Base-by-base conservation (phyloP, 2,113 vertebrate species). In the Paraplagusia blochii region DNA sequence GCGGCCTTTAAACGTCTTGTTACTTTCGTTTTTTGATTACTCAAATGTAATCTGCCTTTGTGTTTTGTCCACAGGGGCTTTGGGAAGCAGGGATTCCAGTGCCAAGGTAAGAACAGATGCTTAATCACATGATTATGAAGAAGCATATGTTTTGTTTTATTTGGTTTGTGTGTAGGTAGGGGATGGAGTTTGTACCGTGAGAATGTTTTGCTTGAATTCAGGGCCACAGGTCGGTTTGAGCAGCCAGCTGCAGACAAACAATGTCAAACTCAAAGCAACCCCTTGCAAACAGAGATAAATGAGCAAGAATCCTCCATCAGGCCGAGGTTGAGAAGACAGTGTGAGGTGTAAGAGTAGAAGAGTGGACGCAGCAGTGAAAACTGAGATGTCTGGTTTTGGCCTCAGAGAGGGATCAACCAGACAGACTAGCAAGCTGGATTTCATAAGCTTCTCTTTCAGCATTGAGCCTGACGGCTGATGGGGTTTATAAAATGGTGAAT, bases 81-180 rank as follows among this genome's bases (percentile, higher is more conserved):
- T 61, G 87, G 85, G 15, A 90, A 90, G 53, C 88, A 90, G 74
- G 88, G 88, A 69, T 90, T 88, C 76, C 87, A 88, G 83, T 90
- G 88, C 81, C 88, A 90, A 90, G 88, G 88, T 90, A 83, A 82
- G 87, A 71, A 60, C 76, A 71, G 65, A 17, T 17, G 57, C 70
- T 65, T 79, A 67, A 66, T 79, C 81, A 75, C 70, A 80, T 29
- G 80, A 76, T 81, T 53, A 51, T 49, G 66, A 60, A 48, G 40
- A 39, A 84, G 69, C 54, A 66, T 80, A 69, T 76, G 71, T 18
- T 29, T 29, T 29, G 6, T 29, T 29, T 29, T 29, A 6, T 29
- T 34, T 81, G 80, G 72, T 45, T 69, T 73, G 72, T 79, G 80
- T 72, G 74, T 53, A 62, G 35, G 68, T 65, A 72, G 72, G 72